Evolutionary conservation across 2,888 invertebrate genomes (phyloP).

Genomic region (Macropis europaea): DNA sequence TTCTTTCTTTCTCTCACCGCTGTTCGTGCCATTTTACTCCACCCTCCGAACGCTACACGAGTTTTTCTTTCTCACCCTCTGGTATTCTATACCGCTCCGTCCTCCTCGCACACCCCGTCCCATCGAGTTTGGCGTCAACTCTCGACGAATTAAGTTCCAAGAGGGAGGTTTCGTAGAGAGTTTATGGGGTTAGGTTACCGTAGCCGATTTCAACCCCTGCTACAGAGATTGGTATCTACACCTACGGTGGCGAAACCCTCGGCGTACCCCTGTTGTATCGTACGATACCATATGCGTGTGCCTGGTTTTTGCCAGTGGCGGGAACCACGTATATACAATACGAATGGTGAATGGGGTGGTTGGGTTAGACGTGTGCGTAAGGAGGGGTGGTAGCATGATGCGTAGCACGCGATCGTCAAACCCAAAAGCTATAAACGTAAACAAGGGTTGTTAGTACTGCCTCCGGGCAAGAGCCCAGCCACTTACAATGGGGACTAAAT

Average conservation of each 20-base stretch:
- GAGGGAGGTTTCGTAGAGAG: slow-evolving; percentile 58
- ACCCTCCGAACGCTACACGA: background rate
- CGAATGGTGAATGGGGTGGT: background rate
- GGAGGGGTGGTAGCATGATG: slow-evolving; percentile 16
- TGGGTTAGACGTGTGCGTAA: slow-evolving; percentile 6
- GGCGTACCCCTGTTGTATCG: slow-evolving; percentile 7
- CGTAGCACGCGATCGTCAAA: slow-evolving; percentile 75
- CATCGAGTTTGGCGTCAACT: slow-evolving; percentile 59
- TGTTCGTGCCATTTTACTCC: background rate
- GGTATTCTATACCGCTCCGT: background rate
- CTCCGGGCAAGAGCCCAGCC: slow-evolving; percentile 67
- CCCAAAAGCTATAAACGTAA: slow-evolving; percentile 77
- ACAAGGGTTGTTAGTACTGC: slow-evolving; percentile 77
- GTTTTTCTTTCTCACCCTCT: background rate
- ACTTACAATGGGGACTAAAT: slow-evolving; percentile 75
- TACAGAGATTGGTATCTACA: slow-evolving; percentile 74
- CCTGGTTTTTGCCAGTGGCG: background rate
- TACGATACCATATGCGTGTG: slow-evolving; percentile 28
- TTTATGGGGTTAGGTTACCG: slow-evolving; percentile 74
- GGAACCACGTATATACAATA: background rate
- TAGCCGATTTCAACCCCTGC: slow-evolving; percentile 71
- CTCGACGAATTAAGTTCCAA: slow-evolving; percentile 76
- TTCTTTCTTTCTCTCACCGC: background rate
- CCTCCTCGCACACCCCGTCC: slow-evolving; percentile 1
- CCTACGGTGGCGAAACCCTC: slow-evolving; percentile 62